A percentile compares a stretch with the other conserved stretches of the same genome.
These are phyloP conservation scores for Clarias batrachus DNA, from an alignment of 2,113 vertebrate species.

Conservation along the genomic window DNA sequence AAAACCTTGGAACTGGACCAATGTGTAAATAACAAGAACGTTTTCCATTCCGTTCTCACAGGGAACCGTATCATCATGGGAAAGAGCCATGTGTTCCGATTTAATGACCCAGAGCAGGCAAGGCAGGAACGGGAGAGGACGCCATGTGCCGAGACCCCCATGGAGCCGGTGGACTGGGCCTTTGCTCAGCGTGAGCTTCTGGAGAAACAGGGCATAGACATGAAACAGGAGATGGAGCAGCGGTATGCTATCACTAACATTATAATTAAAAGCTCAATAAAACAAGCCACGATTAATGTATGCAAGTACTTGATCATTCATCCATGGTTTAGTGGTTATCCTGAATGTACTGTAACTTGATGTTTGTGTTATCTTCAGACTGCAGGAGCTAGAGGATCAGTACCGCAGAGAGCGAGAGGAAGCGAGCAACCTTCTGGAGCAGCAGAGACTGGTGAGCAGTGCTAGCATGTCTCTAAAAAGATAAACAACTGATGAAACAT, in stretches of 20 bases:
- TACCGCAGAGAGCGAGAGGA: conserved; percentile 93
- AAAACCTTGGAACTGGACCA: too few relatives aligned
- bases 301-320: neutral
- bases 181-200: conserved; percentile 94
- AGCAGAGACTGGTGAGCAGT: conserved; percentile 88
- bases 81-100: conserved; percentile 96
- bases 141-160: conserved; percentile 88
- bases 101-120: conserved; percentile 96
- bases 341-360: neutral
- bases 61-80: conserved; percentile 99
- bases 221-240: conserved; percentile 99
- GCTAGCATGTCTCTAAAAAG: neutral
- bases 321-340: neutral
- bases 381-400: conserved; percentile 96
- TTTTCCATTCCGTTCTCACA: conserved; percentile 47
- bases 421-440: conserved; percentile 93
- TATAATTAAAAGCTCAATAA: neutral
- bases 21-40: too few relatives aligned
- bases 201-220: conserved; percentile 98
- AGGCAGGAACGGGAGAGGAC: conserved; percentile 92
- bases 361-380: conserved; percentile 66
- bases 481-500: neutral
- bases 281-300: neutral
- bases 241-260: conserved; percentile 69
- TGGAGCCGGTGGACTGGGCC: conserved; percentile 94